Percentiles rank a stretch among this genome's conserved stretches.
Evolutionary conservation across 1,140 invertebrate genomes (phyloP).

Genomic region (Zophobas morio): DNA sequence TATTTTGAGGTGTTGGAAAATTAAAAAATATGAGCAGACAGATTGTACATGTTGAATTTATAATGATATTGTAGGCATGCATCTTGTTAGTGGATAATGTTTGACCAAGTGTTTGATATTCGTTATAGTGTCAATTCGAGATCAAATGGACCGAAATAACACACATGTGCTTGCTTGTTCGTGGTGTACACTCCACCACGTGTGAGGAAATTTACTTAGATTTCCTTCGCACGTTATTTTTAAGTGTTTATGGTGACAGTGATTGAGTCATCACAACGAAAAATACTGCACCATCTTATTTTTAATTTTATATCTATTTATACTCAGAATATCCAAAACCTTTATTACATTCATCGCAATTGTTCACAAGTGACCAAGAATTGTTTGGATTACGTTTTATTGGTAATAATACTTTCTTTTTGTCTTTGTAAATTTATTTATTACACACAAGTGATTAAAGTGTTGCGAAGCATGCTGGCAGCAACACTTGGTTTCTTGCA

Average conservation of each 20-base stretch:
- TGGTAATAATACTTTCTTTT: no score
- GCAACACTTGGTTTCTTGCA: no score
- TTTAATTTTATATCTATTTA: conserved; percentile 39
- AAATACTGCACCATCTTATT: conserved; percentile 25
- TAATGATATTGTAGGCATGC: conserved; percentile 51
- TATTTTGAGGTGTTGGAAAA: conserved; percentile 53
- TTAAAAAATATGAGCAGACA: conserved; percentile 50
- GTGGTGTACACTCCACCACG: conserved; percentile 31
- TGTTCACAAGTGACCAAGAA: no score
- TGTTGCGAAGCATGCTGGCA: no score
- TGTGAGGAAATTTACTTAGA: conserved; percentile 54
- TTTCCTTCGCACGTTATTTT: conserved; percentile 55
- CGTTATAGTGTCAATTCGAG: conserved; percentile 54
- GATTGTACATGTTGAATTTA: conserved; percentile 49
- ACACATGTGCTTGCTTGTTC: conserved; percentile 44
- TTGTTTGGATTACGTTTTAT: no score
- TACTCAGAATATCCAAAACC: not conserved
- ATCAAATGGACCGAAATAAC: conserved; percentile 58
- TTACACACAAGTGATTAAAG: no score
- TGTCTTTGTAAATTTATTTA: no score
- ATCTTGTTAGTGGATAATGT: conserved; percentile 45
- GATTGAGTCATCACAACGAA: conserved; percentile 51
- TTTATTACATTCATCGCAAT: conserved; percentile 13
- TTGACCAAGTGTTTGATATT: conserved; percentile 53
- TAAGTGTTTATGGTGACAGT: conserved; percentile 53